Percentiles rank a stretch among this genome's conserved stretches.
phyloP scores from a whole-genome alignment of 2,113 vertebrate species.

The Otis tarda region DNA sequence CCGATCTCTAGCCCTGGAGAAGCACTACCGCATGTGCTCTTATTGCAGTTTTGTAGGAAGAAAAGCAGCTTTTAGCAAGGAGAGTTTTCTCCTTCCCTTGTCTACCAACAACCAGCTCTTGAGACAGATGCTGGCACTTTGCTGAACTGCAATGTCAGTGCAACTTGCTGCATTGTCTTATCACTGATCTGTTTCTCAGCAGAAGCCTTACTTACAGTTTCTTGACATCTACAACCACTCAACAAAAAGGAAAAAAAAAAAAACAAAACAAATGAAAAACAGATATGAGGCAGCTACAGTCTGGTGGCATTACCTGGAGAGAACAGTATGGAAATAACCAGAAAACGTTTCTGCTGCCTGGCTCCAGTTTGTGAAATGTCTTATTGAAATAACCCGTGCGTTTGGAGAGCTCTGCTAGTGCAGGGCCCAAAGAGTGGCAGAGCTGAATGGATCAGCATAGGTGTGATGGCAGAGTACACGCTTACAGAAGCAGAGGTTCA shows the following conservation, averaged over 20 bases:
- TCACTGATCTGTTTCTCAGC: neutral
- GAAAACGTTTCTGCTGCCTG: neutral
- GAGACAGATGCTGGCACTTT: neutral
- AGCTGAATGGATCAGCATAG: neutral
- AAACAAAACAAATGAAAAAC: neutral
- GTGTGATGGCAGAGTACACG: fast-evolving
- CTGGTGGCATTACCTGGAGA: neutral
- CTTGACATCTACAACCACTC: neutral
- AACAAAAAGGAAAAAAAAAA: neutral
- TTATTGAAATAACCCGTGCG: neutral
- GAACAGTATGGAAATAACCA: neutral
- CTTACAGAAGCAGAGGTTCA: neutral
- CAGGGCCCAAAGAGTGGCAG: neutral
- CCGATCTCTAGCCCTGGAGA: neutral
- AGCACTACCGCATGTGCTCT: neutral
- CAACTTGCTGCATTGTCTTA: neutral
- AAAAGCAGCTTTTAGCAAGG: neutral
- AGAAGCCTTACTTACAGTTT: neutral
- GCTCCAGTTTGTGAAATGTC: neutral
- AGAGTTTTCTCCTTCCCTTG: neutral
- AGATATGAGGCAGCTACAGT: neutral
- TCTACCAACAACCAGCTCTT: neutral
- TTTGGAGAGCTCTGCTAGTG: neutral
- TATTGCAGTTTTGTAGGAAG: neutral
- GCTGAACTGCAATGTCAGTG: fast-evolving